Conservation (phyloP, 2,888 invertebrate species). For the Lasius fuliginosus region DNA sequence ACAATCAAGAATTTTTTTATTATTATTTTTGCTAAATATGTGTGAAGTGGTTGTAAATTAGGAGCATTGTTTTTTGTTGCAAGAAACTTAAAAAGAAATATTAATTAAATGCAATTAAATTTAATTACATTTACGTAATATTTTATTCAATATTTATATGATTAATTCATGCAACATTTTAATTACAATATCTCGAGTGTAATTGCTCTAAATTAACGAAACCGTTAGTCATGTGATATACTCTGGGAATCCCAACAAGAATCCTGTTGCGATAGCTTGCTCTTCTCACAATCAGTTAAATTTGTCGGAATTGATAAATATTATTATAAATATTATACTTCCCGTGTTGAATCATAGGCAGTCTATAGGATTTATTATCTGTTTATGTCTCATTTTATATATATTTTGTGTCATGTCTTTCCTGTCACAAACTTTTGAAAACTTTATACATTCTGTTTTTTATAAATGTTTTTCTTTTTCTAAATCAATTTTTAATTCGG, state of each 20-base stretch:
- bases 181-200: neutral
- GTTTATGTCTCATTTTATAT: neutral
- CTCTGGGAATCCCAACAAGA: neutral
- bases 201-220: neutral
- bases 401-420: neutral
- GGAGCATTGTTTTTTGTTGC: neutral
- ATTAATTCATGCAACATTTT: neutral
- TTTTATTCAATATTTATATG: neutral
- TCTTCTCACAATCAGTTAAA: neutral
- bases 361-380: neutral
- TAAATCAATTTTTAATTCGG: neutral
- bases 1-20: neutral
- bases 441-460: neutral
- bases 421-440: neutral
- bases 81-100: neutral
- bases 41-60: neutral
- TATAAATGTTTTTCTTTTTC: neutral
- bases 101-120: neutral
- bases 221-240: neutral
- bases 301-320: neutral
- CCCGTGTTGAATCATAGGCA: neutral
- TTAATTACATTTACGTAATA: neutral
- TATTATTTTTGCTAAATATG: neutral
- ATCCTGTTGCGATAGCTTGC: slow-evolving; percentile 22
- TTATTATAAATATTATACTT: neutral